Base-by-base conservation (phyloP, 1,140 invertebrate species). In the Dicyema japonicum region DNA sequence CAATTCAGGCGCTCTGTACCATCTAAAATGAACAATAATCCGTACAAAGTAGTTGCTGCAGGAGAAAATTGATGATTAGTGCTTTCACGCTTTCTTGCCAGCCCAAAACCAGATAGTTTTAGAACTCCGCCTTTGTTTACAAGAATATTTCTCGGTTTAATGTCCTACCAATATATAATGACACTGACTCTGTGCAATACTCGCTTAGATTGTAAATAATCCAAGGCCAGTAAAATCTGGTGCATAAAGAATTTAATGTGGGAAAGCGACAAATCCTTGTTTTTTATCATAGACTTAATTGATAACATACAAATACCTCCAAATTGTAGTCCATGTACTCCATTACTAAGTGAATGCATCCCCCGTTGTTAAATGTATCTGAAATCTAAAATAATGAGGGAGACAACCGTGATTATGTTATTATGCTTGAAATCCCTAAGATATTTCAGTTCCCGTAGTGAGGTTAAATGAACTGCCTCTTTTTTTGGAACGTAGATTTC, bases 121-220 rank as follows among this genome's bases (percentile, higher is more conserved):
- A 74, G 82, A 12, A 67, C 60, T n/a, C 78, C 76, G 38, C 70
- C 67, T 34, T 67, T 65, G 43, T 76, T 69, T 35, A 92, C 82
- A 1, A 97, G 57, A 13, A 92, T 57, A 54, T 97, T 97, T 52
- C 94, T 85, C 9, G 85, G 85, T 41, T 97, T 97, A 21, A 97
- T 59, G 58, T 97, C 85, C 61, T 63, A 34, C 37, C 36, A 27
- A 36, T 26, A 33, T n/a, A n/a, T n/a, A n/a, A n/a, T n/a, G n/a
- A n/a, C n/a, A 42, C 42, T 36, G 43, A 63, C 62, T 43, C 85
- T 63, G 45, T 97, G 85, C 15, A 97, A 53, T 38, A 97, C 82
- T 75, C 78, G 94, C 45, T 82, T 69, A 21, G 62, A 56, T 51
- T 97, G 85, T 5, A 94, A 54, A 56, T 85, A 92, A 52, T 94